Conservation (phyloP, 2,888 invertebrate genomes). For the Mesorhabditis sp. region DNA sequence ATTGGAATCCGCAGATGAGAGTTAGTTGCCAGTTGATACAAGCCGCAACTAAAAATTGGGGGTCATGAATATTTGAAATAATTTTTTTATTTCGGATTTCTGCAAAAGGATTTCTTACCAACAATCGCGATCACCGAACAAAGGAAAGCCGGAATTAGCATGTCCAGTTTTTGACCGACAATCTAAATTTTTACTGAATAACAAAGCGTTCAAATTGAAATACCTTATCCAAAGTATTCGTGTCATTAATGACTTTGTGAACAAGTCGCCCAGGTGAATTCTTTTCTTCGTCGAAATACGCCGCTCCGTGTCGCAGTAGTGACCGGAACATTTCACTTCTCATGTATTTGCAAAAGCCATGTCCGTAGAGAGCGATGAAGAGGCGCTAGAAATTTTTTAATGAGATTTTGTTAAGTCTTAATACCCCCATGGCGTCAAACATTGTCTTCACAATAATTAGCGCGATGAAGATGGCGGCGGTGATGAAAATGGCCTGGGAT, state of each 20-base stretch:
- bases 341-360: slow-evolving; percentile 49
- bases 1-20: slow-evolving; percentile 52
- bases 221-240: slow-evolving; percentile 42
- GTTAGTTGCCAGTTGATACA: slow-evolving; percentile 55
- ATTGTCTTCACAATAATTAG: slow-evolving; percentile 55
- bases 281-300: slow-evolving; percentile 52
- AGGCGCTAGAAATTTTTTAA: slow-evolving; percentile 31
- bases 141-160: slow-evolving; percentile 49
- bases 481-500: slow-evolving; percentile 41
- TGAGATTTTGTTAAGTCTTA: slow-evolving; percentile 5
- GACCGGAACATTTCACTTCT: slow-evolving; percentile 52
- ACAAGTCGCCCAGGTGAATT: slow-evolving; percentile 49
- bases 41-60: slow-evolving; percentile 27
- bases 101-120: too few species aligned
- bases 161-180: slow-evolving; percentile 50
- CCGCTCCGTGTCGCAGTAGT: slow-evolving; percentile 48
- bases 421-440: slow-evolving; percentile 53
- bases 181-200: slow-evolving; percentile 17
- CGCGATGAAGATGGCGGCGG: slow-evolving; percentile 48
- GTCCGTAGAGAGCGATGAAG: slow-evolving; percentile 50
- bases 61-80: too few species aligned
- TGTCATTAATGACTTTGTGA: slow-evolving; percentile 50
- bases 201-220: too few species aligned
- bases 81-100: neutral
- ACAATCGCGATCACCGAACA: slow-evolving; percentile 28